Base-by-base conservation (phyloP, 2,888 invertebrate species). In the Pyrochroa serraticornis region DNA sequence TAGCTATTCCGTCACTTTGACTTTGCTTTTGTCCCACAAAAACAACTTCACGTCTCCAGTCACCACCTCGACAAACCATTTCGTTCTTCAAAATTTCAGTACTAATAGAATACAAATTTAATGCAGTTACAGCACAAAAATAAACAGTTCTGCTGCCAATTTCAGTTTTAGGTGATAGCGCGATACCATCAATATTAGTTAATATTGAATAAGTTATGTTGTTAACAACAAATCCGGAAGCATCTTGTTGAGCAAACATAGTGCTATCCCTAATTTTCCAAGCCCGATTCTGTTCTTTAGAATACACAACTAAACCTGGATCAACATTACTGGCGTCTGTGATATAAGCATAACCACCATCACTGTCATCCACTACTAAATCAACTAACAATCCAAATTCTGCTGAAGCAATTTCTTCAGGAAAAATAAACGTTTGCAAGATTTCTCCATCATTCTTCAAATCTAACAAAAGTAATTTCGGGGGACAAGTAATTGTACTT, bases 241-340 rank as follows among this genome's bases (percentile, higher is more conserved):
- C 87, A 36, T 85, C 83, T 0, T 79, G 64, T 44, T 83, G 83
- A 1, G 86, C 83, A 55, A 80, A 81, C 90, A 90, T 90, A 2
- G 88, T 84, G 13, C 79, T 78, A 69, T 89, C 88, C 6, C 87
- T 83, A 35, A 90, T 73, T 75, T 89, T 90, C 89, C 90, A 89
- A n/a, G 88, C 84, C 51, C 82, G 84, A 63, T 85, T 83, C 66
- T 87, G 83, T 45, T 80, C 78, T 51, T 85, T 79, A 1, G 87
- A 86, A 77, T 86, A 90, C 9, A 90, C 87, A 44, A 91, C 85
- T 51, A 91, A 84, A 32, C 89, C 89, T 0, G 90, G 89, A 75
- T 89, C 87, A 1, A 81, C 79, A 2, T 80, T 81, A 68, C 86
- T 85, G 69, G 83, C 85, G 72, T 90, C 90, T 0, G 88, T 87